Evolutionary conservation across 2,888 invertebrate species (phyloP).

Genomic region (Harmothoe impar): DNA sequence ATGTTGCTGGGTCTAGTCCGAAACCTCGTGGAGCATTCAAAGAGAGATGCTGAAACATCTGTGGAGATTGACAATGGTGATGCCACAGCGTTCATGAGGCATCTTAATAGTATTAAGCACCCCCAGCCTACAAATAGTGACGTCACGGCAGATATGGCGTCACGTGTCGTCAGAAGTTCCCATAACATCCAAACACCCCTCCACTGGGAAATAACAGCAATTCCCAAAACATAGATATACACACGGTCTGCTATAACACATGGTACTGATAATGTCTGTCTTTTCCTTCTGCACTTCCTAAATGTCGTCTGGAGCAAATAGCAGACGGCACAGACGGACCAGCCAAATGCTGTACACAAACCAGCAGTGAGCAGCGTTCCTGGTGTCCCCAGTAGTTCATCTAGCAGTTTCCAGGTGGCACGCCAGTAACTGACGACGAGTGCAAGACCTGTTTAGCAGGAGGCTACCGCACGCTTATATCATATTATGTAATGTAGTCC

Average conservation of each 20-base stretch:
- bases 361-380: neutral
- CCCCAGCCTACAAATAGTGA: neutral
- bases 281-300: no score
- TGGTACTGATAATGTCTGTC: neutral
- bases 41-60: neutral
- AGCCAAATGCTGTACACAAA: neutral
- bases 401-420: constrained; percentile 17
- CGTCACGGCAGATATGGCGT: neutral
- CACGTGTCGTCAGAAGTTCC: neutral
- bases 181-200: constrained; percentile 27
- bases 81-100: neutral
- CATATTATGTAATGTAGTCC: no score
- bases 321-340: neutral
- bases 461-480: no score
- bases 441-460: no score
- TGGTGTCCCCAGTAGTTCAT: neutral
- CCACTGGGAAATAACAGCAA: neutral
- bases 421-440: constrained; percentile 42
- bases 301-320: neutral
- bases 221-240: neutral
- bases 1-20: neutral
- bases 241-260: neutral
- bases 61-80: constrained; percentile 1
- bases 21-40: constrained; percentile 34
- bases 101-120: neutral